A percentile compares a stretch with the other conserved stretches of the same genome.
Conservation (phyloP, 2,888 invertebrate species). For the Elmis aenea region DNA sequence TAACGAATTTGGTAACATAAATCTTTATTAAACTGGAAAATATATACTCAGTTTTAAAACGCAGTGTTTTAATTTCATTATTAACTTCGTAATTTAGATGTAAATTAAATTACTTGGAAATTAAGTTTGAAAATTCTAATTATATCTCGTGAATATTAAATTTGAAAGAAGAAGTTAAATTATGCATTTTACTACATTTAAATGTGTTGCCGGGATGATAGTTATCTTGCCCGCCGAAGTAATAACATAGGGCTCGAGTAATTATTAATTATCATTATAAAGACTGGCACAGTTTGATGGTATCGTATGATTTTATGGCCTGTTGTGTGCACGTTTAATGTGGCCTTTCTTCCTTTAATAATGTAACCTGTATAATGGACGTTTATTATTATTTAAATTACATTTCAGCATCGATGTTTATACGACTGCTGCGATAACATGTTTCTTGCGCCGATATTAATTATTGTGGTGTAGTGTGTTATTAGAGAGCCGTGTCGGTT, state of each 20-base stretch:
- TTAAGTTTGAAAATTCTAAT: no score
- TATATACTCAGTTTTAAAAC: no score
- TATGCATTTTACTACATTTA: no score
- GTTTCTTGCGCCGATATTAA: not conserved
- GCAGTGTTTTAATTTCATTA: no score
- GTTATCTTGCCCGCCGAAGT: no score
- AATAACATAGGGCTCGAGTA: constrained; percentile 12
- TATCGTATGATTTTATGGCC: constrained; percentile 14
- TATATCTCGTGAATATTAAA: no score
- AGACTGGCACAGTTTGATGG: constrained; percentile 10
- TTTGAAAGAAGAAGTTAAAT: no score
- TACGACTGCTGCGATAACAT: constrained; percentile 11
- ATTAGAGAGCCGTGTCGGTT: not conserved
- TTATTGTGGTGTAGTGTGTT: not conserved
- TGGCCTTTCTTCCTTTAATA: constrained; percentile 12
- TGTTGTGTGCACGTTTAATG: constrained; percentile 11
- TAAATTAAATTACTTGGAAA: no score
- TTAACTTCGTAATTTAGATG: no score
- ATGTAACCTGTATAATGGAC: constrained; percentile 15
- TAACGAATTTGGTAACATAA: no score
- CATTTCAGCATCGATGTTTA: constrained; percentile 12
- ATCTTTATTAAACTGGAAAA: no score
- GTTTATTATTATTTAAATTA: constrained; percentile 13
- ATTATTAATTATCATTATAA: constrained; percentile 19
- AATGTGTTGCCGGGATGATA: no score